Conservation (phyloP, 2,888 invertebrate genomes). For the Nesidiocoris tenuis region DNA sequence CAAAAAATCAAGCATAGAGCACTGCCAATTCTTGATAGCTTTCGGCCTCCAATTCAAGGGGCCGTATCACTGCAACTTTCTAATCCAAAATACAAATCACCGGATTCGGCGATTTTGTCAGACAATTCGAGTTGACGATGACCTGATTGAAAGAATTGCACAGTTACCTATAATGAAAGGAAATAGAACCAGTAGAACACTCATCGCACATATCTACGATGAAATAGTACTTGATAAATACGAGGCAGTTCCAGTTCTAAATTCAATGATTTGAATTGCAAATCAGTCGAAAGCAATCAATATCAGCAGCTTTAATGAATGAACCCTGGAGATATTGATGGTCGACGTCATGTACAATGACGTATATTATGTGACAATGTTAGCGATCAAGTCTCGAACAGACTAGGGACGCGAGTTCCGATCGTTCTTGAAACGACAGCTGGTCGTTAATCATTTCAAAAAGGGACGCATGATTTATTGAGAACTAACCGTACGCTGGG, state of each 20-base stretch:
- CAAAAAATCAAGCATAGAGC: too few relatives aligned
- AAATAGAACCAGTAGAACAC: too few relatives aligned
- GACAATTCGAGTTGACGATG: too few relatives aligned
- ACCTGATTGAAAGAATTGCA: too few relatives aligned
- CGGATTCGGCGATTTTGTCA: too few relatives aligned
- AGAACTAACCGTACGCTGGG: neutral
- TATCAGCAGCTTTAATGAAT: conserved; percentile 17
- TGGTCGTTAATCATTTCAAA: neutral
- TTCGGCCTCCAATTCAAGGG: too few relatives aligned
- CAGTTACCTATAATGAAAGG: too few relatives aligned
- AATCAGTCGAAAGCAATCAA: conserved; percentile 32
- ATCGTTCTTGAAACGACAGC: neutral
- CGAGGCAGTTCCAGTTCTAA: neutral
- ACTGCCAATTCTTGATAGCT: too few relatives aligned
- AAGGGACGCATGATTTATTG: neutral
- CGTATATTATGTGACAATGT: neutral
- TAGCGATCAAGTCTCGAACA: neutral
- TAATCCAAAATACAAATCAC: too few relatives aligned
- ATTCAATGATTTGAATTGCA: conserved; percentile 23
- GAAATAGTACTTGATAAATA: neutral
- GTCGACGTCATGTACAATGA: conserved; percentile 13
- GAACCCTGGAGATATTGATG: conserved; percentile 22
- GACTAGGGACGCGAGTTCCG: neutral
- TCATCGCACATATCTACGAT: too few relatives aligned
- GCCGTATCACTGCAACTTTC: too few relatives aligned